phyloP scores from a whole-genome alignment of 2,888 invertebrate genomes.

The Platycnemis pennipes region DNA sequence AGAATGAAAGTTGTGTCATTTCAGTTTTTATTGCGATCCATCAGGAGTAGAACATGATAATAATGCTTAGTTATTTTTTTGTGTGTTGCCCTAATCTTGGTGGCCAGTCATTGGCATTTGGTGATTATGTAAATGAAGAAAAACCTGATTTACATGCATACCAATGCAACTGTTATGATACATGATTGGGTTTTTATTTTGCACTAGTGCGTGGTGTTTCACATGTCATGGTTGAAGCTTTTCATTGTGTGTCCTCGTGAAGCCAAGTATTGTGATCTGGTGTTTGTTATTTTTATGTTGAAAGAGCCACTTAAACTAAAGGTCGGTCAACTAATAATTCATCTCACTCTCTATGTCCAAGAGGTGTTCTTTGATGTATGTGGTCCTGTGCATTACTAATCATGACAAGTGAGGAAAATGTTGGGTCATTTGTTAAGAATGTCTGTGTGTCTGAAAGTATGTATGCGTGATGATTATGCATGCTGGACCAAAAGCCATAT shows the following conservation, averaged over 20 bases:
- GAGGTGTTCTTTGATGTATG: neutral
- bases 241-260: neutral
- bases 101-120: too few relatives aligned
- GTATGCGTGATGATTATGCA: neutral
- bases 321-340: neutral
- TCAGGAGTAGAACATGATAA: too few relatives aligned
- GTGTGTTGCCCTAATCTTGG: too few relatives aligned
- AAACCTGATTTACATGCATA: neutral
- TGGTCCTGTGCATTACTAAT: slow-evolving; percentile 11
- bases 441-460: neutral
- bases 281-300: neutral
- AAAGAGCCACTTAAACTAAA: neutral
- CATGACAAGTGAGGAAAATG: neutral
- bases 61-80: too few relatives aligned
- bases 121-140: too few relatives aligned
- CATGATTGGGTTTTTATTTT: neutral
- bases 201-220: neutral
- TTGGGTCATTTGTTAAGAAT: slow-evolving; percentile 12
- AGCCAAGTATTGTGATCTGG: neutral
- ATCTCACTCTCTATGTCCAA: neutral
- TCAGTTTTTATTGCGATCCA: neutral
- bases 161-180: neutral
- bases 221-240: neutral
- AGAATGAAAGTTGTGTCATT: neutral
- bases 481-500: slow-evolving; percentile 19